Evolutionary conservation across 2,797 vertebrate species (phyloP).

Genomic region (Dryobates pubescens): DNA sequence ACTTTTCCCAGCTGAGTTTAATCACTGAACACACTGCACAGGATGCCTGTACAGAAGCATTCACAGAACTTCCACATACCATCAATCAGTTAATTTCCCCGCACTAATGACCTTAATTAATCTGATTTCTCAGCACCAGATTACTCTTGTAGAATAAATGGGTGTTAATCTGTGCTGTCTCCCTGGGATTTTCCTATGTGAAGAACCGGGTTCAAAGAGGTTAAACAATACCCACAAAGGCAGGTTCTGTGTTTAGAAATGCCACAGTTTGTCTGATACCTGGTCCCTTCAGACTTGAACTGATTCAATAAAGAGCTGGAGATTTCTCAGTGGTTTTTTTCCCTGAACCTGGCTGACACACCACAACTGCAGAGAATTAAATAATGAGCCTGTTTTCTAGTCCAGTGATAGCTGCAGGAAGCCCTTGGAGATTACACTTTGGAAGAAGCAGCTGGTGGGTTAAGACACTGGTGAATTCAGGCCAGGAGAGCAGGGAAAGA

Average conservation of each 20-base stretch:
- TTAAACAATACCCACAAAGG: neutral
- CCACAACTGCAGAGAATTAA: neutral
- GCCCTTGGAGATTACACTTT: neutral
- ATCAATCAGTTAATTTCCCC: neutral
- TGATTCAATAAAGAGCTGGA: neutral
- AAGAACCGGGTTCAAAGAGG: neutral
- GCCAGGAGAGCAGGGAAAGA: neutral
- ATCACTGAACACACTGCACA: neutral
- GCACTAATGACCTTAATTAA: slow-evolving; percentile 3
- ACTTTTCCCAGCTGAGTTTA: neutral
- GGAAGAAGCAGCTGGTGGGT: neutral
- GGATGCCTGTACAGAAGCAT: neutral
- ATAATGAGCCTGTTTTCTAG: neutral
- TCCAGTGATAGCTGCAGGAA: neutral
- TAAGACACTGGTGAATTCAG: neutral
- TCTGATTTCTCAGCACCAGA: slow-evolving; percentile 21
- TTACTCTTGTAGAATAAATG: neutral
- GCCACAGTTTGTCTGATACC: neutral
- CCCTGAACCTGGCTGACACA: neutral
- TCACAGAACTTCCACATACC: neutral
- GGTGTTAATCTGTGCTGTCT: neutral
- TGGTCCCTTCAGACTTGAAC: neutral
- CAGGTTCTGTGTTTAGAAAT: neutral
- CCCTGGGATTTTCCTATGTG: neutral
- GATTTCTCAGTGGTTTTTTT: neutral